Conservation (phyloP, 2,888 invertebrate species). For the Protonemura montana region DNA sequence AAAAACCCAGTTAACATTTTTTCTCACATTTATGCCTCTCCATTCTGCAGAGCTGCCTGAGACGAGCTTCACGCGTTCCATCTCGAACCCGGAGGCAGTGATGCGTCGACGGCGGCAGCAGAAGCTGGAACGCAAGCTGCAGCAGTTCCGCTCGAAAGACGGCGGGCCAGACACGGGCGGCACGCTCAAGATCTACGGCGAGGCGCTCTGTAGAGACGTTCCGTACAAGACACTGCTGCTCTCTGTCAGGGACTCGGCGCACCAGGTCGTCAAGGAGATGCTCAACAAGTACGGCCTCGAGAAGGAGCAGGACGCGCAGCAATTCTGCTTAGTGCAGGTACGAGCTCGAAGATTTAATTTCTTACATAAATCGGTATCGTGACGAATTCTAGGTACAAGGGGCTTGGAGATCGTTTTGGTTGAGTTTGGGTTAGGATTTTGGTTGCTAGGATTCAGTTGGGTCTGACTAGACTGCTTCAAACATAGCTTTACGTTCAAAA, state of each 20-base stretch:
- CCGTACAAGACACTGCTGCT: constrained; percentile 97
- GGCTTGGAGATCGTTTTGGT: too few relatives aligned
- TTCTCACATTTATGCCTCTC: too few relatives aligned
- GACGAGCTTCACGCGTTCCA: constrained; percentile 97
- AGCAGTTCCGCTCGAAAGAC: constrained; percentile 94
- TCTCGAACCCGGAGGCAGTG: constrained; percentile 99
- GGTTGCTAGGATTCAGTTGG: too few relatives aligned
- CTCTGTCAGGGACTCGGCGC: constrained; percentile 91
- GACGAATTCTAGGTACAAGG: too few relatives aligned
- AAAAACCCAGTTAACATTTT: too few relatives aligned
- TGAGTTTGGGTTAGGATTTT: too few relatives aligned
- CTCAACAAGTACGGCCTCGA: constrained; percentile 95
- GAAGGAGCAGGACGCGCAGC: constrained; percentile 81
- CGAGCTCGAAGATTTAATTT: not conserved
- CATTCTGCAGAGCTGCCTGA: constrained; percentile 85
- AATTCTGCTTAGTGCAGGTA: constrained; percentile 96
- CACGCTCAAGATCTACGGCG: constrained; percentile 94
- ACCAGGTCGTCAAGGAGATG: constrained; percentile 93
- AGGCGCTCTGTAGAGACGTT: constrained; percentile 93
- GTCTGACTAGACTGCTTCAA: too few relatives aligned
- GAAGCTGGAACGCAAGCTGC: constrained; percentile 94
- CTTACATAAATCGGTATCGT: too few relatives aligned
- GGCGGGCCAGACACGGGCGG: constrained; percentile 95
- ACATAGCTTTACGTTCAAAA: too few relatives aligned
- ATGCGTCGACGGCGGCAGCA: constrained; percentile 97